phyloP scores from a whole-genome alignment of 1,140 invertebrate genomes.

The Apis mellifera region Amel_HAv3.1 CM009934.2:5213001-5213500 shows the following conservation, averaged over 20 bases:
- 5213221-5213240: background rate
- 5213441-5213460: too few relatives aligned
- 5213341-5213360: background rate
- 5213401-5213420: background rate
- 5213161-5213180: constrained; percentile 36
- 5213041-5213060: constrained; percentile 54
- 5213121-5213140: constrained; percentile 12
- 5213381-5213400: background rate
- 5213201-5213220: background rate
- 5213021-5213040: constrained; percentile 43
- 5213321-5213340: background rate
- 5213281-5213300: background rate
- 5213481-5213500: too few relatives aligned
- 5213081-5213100: constrained; percentile 55
- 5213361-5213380: background rate
- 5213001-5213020: constrained; percentile 61
- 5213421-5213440: too few relatives aligned
- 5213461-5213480: too few relatives aligned
- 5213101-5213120: constrained; percentile 22
- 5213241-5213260: background rate
- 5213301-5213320: too few relatives aligned
- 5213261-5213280: background rate
- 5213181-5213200: constrained; percentile 11
- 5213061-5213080: constrained; percentile 52
- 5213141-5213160: background rate